Evolutionary conservation across 2,888 invertebrate genomes (phyloP).

Genomic region (Cephus rjabovi): DNA sequence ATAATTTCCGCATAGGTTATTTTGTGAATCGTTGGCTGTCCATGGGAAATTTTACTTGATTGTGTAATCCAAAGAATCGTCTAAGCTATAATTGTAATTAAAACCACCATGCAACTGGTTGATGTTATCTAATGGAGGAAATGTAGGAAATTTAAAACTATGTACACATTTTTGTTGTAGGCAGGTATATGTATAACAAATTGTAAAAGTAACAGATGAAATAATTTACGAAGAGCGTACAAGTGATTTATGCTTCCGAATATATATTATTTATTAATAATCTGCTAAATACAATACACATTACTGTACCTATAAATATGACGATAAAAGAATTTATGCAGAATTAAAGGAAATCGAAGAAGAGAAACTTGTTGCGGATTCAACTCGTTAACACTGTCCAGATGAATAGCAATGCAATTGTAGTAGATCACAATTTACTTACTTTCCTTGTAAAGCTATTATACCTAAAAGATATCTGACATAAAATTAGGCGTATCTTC

Average conservation of each 20-base stretch:
- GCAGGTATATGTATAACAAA: too few species aligned
- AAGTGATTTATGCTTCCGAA: not conserved
- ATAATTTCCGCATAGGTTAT: not conserved
- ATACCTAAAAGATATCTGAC: not conserved
- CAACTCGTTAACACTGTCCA: not conserved
- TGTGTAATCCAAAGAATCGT: not conserved
- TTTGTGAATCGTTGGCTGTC: not conserved
- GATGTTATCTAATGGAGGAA: not conserved
- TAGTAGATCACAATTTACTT: not conserved
- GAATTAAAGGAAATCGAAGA: slow-evolving; percentile 17
- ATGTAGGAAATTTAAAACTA: too few species aligned
- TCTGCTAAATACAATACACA: slow-evolving; percentile 22
- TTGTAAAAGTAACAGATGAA: not conserved
- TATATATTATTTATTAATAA: slow-evolving; percentile 1
- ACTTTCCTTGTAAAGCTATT: not conserved
- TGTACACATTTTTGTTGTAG: too few species aligned
- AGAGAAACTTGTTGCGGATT: not conserved
- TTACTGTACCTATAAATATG: not conserved
- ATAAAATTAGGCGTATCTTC: not conserved
- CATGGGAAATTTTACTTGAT: not conserved
- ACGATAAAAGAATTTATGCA: slow-evolving; percentile 30
- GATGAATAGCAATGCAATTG: not conserved
- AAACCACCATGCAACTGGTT: not conserved
- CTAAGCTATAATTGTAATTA: not conserved
- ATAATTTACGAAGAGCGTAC: not conserved